phyloP scores from a whole-genome alignment of 2,113 vertebrate species.

The Isurus oxyrinchus region DNA sequence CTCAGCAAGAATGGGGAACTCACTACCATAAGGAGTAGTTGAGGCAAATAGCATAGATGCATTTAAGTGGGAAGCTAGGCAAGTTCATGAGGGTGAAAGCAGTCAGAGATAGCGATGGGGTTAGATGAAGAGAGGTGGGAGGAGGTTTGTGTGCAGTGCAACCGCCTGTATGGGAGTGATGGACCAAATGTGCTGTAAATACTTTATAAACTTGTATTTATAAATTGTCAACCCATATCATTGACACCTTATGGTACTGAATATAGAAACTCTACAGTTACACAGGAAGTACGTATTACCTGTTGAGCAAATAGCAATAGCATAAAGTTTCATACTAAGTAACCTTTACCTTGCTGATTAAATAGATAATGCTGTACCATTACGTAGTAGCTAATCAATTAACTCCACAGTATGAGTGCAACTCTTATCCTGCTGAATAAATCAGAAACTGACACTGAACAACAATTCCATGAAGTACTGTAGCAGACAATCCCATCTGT shows the following conservation, averaged over 20 bases:
- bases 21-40: neutral
- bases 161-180: neutral
- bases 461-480: neutral
- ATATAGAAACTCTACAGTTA: neutral
- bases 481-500: neutral
- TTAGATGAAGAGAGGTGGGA: neutral
- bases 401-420: neutral
- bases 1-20: neutral
- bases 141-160: neutral
- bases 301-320: neutral
- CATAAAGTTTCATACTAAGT: neutral
- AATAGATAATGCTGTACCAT: neutral
- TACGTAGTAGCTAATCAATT: neutral
- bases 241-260: neutral
- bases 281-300: neutral
- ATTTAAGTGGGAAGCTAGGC: neutral
- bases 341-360: neutral
- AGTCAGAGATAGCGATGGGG: neutral
- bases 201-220: neutral
- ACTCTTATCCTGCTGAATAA: neutral
- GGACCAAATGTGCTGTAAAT: neutral
- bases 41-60: neutral
- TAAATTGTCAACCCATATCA: neutral
- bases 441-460: neutral
- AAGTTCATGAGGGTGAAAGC: neutral